Percentiles rank a stretch among this genome's conserved stretches.
These are phyloP conservation scores for Poeciliopsis prolifica DNA, from an alignment of 2,113 vertebrate genomes.

Conservation along the genomic window DNA sequence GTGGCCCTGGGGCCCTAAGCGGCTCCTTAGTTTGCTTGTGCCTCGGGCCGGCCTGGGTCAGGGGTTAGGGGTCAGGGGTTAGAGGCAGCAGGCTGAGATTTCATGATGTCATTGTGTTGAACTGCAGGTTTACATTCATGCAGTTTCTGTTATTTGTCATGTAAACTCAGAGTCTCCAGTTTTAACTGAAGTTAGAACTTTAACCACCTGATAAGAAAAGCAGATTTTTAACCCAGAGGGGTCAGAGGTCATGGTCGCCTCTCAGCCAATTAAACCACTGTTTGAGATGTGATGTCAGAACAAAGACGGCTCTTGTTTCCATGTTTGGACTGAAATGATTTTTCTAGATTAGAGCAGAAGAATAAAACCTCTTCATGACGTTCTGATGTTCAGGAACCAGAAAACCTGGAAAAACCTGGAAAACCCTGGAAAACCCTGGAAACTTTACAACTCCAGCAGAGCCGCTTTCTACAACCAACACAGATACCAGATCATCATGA, in stretches of 20 bases:
- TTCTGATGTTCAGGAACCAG: not conserved
- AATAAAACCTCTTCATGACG: not conserved
- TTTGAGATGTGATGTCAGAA: slow-evolving; percentile 2
- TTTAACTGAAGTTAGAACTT: too few relatives aligned
- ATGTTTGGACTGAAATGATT: not conserved
- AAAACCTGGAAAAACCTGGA: not conserved
- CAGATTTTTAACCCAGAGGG: slow-evolving; percentile 11
- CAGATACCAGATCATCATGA: not conserved
- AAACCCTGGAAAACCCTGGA: too few relatives aligned
- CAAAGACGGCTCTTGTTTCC: not conserved
- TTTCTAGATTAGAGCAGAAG: not conserved
- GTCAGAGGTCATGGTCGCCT: slow-evolving; percentile 27
- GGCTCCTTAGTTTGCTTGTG: too few relatives aligned
- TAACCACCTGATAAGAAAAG: slow-evolving; percentile 13
- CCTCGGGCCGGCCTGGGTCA: too few relatives aligned
- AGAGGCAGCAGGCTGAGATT: too few relatives aligned
- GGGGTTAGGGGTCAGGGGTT: too few relatives aligned
- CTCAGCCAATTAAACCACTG: slow-evolving; percentile 15
- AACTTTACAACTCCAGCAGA: not conserved
- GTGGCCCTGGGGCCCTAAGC: too few relatives aligned
- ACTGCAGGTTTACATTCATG: too few relatives aligned
- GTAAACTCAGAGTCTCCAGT: too few relatives aligned
- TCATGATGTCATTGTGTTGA: too few relatives aligned
- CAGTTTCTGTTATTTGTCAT: too few relatives aligned
- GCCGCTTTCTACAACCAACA: not conserved